These are phyloP conservation scores for Spilosoma lubricipeda DNA, from an alignment of 2,888 invertebrate species.

Conservation along the genomic window DNA sequence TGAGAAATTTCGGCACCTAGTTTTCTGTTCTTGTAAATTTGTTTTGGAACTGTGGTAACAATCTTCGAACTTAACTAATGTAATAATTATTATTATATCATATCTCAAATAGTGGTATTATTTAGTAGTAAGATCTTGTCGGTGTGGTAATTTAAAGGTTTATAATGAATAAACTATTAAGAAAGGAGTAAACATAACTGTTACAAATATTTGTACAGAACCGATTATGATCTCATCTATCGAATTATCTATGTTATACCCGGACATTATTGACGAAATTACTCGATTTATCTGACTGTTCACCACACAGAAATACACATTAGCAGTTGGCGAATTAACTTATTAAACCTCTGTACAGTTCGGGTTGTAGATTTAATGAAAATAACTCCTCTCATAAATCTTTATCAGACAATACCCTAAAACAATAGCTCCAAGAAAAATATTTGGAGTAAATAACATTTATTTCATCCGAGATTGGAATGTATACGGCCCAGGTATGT, in stretches of 20 bases:
- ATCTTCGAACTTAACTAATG: not conserved
- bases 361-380: not conserved
- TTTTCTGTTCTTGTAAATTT: too few species aligned
- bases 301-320: not conserved
- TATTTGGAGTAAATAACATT: conserved; percentile 40
- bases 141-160: too few species aligned
- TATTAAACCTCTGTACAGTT: too few species aligned
- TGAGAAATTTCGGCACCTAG: too few species aligned
- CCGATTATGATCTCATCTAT: not conserved
- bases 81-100: too few species aligned
- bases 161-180: too few species aligned
- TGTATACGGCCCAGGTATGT: conserved; percentile 35
- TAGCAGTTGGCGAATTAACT: not conserved
- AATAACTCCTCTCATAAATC: not conserved
- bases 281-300: not conserved
- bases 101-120: too few species aligned
- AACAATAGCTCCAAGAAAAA: conserved; percentile 25
- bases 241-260: not conserved
- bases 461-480: conserved; percentile 46
- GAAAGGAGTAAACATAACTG: too few species aligned
- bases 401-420: not conserved
- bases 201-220: too few species aligned
- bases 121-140: too few species aligned
- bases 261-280: not conserved
- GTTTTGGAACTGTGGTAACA: not conserved